A percentile compares a stretch with the other conserved stretches of the same genome.
phyloP scores from a whole-genome alignment of 2,113 vertebrate genomes.

The Fukomys damarensis region DNA sequence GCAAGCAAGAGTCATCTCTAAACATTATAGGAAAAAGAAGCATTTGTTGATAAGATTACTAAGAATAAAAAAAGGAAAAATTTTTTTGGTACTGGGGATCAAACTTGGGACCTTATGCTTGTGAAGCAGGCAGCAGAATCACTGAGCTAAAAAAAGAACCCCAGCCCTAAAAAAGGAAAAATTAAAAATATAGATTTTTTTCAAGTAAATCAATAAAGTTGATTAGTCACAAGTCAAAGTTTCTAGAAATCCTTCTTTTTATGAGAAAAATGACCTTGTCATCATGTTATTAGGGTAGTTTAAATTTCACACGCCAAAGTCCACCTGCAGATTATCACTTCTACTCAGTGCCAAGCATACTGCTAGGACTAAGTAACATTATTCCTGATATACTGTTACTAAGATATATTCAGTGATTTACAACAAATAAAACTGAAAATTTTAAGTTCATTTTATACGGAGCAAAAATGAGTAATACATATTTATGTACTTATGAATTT shows the following conservation, averaged over 20 bases:
- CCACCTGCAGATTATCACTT: neutral
- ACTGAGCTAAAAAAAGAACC: neutral
- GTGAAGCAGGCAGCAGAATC: too few relatives aligned
- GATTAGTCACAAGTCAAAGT: neutral
- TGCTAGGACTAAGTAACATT: constrained; percentile 13
- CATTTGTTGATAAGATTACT: neutral
- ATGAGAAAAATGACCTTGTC: neutral
- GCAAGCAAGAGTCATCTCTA: neutral
- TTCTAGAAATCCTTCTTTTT: constrained; percentile 34
- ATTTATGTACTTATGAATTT: neutral
- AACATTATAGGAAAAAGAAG: constrained; percentile 21
- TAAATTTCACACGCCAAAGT: constrained; percentile 1
- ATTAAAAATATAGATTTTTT: neutral
- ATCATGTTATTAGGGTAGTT: neutral
- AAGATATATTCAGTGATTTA: constrained; percentile 15
- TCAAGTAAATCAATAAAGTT: constrained; percentile 32
- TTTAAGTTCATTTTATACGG: constrained; percentile 33
- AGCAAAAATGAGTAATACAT: constrained; percentile 31
- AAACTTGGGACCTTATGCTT: too few relatives aligned
- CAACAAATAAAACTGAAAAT: constrained; percentile 23
- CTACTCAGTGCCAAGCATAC: neutral
- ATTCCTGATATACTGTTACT: neutral
- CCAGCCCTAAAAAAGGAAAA: neutral
- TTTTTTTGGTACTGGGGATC: too few relatives aligned
- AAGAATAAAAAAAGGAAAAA: neutral